These are phyloP conservation scores for Doryteuthis pealeii DNA, from an alignment of 1,140 invertebrate genomes.

Conservation along the genomic window DNA sequence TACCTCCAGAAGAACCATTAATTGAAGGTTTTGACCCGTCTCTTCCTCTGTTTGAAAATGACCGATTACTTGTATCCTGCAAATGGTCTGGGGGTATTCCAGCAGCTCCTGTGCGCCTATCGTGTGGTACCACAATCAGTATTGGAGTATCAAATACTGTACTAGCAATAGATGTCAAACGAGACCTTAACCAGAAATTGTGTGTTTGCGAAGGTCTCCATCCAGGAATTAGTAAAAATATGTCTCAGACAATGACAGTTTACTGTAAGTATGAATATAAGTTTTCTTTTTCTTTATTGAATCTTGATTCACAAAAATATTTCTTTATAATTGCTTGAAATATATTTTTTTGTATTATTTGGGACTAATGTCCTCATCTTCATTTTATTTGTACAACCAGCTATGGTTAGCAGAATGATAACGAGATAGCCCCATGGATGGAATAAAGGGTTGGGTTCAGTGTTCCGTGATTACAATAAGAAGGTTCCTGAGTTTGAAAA, in stretches of 20 bases:
- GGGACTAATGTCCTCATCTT: no score
- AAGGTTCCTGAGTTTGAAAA: no score
- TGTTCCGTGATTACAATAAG: no score
- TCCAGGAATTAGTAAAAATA: not conserved
- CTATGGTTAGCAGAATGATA: no score
- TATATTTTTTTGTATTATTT: no score
- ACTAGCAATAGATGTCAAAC: not conserved
- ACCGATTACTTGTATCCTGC: not conserved
- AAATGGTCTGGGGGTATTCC: constrained; percentile 4
- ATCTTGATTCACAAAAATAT: no score
- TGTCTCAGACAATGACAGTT: not conserved
- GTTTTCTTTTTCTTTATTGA: no score
- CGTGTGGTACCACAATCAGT: not conserved
- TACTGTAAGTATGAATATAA: constrained; percentile 5
- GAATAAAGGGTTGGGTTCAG: no score
- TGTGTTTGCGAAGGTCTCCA: constrained; percentile 4
- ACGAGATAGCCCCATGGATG: no score
- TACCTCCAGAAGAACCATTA: not conserved
- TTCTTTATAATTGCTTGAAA: no score
- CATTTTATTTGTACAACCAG: no score
- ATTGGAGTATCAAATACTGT: not conserved
- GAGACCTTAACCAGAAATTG: not conserved
- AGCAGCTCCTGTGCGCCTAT: not conserved
- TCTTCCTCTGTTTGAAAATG: not conserved
- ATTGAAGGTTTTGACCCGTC: not conserved